Conservation (phyloP, 2,888 invertebrate species). For the Cataglyphis livida region DNA sequence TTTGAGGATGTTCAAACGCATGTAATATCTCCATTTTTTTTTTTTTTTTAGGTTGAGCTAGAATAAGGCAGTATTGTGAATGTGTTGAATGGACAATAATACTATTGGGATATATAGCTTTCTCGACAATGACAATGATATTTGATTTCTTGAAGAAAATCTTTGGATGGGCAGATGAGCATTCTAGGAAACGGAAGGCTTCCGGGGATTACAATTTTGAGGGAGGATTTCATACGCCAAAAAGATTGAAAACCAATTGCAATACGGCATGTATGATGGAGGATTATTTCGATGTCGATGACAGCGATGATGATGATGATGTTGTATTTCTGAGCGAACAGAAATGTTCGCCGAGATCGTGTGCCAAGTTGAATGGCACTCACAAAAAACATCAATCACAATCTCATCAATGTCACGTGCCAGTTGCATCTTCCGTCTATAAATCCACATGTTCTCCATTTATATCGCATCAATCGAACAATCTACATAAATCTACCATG, state of each 20-base stretch:
- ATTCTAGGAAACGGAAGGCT: conserved; percentile 76
- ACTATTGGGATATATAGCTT: not conserved
- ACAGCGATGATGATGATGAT: conserved; percentile 69
- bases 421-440: conserved; percentile 16
- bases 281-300: conserved; percentile 61
- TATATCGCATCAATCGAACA: not conserved
- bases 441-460: conserved; percentile 31
- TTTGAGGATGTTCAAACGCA: not conserved
- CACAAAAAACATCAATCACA: conserved; percentile 47
- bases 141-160: conserved; percentile 79
- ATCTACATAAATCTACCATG: conserved; percentile 41
- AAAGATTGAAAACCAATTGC: conserved; percentile 71
- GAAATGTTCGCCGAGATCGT: conserved; percentile 57
- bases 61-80: not conserved
- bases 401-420: conserved; percentile 39
- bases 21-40: not conserved
- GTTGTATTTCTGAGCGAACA: conserved; percentile 68
- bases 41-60: conserved; percentile 50
- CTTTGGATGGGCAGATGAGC: conserved; percentile 77
- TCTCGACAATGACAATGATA: conserved; percentile 53
- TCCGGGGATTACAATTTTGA: conserved; percentile 61
- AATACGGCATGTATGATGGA: conserved; percentile 42
- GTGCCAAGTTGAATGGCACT: conserved; percentile 66
- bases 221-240: conserved; percentile 67
- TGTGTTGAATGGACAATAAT: conserved; percentile 61